A percentile compares a stretch with the other conserved stretches of the same genome.
Conservation (phyloP, 2,888 invertebrate genomes). For the Congeria kusceri region DNA sequence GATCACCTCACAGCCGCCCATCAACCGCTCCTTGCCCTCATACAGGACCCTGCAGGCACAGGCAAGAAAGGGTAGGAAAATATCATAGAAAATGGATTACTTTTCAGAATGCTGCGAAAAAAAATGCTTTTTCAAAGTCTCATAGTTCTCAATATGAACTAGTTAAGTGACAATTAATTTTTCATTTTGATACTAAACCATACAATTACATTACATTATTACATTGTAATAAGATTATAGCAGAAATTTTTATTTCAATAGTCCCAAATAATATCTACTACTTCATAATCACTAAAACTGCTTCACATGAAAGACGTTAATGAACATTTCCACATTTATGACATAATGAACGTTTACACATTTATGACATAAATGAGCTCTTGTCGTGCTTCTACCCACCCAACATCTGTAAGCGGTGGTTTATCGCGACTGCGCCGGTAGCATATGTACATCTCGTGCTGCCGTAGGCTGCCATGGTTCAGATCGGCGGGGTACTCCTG, state of each 20-base stretch:
- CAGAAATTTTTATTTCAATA: too few species aligned
- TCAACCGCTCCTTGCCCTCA: slow-evolving; percentile 97
- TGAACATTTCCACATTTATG: too few species aligned
- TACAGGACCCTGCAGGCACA: slow-evolving; percentile 93
- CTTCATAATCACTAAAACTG: too few species aligned
- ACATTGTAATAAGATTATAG: too few species aligned
- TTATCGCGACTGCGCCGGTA: slow-evolving; percentile 96
- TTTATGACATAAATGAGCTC: background rate
- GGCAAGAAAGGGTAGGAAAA: too few species aligned
- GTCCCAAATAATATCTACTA: too few species aligned
- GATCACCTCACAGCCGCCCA: slow-evolving; percentile 97
- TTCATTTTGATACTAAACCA: too few species aligned
- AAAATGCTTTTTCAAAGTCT: background rate
- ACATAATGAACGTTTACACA: too few species aligned
- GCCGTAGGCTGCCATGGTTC: slow-evolving; percentile 98
- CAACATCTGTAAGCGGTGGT: slow-evolving; percentile 98
- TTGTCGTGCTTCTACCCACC: slow-evolving; percentile 88
- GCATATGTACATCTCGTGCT: slow-evolving; percentile 97
- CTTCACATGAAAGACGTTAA: too few species aligned
- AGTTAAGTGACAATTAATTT: too few species aligned
- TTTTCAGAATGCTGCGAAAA: background rate
- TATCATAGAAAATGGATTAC: too few species aligned
- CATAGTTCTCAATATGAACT: background rate
- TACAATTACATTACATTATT: too few species aligned
- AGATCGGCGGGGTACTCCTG: slow-evolving; percentile 94